A percentile compares a stretch with the other conserved stretches of the same genome.
Evolutionary conservation across 2,888 invertebrate genomes (phyloP).

Genomic region (Physocephala rufipes): DNA sequence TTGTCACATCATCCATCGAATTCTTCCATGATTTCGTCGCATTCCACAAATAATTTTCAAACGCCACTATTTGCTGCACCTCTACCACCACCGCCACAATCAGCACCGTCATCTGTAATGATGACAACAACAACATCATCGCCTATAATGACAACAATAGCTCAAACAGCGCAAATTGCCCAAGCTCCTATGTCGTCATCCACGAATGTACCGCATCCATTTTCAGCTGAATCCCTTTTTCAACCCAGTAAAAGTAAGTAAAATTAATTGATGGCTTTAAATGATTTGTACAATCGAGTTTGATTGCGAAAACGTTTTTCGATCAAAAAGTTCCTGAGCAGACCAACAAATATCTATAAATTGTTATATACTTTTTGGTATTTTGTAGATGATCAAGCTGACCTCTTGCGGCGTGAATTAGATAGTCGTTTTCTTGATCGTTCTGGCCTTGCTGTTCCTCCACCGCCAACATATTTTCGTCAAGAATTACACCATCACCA

Average conservation of each 20-base stretch:
- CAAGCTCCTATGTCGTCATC: constrained; percentile 45
- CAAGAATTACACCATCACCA: constrained; percentile 94
- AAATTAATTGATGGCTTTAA: neutral
- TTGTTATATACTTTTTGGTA: no score
- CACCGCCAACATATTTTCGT: constrained; percentile 71
- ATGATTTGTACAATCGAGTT: no score
- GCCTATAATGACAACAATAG: constrained; percentile 46
- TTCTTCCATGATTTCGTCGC: constrained; percentile 42
- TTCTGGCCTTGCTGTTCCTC: constrained; percentile 72
- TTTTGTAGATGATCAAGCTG: constrained; percentile 74
- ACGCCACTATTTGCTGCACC: constrained; percentile 77
- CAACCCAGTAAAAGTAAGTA: constrained; percentile 77
- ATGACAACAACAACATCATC: constrained; percentile 45
- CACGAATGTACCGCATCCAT: constrained; percentile 80
- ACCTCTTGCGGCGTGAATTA: constrained; percentile 86
- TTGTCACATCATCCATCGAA: constrained; percentile 66
- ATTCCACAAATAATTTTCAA: constrained; percentile 68
- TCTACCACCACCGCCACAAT: constrained; percentile 70
- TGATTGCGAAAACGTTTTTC: no score
- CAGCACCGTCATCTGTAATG: constrained; percentile 62
- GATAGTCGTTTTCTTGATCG: constrained; percentile 91
- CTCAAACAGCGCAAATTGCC: constrained; percentile 44
- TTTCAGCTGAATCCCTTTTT: constrained; percentile 88
- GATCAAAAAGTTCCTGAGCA: no score
- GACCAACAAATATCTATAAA: no score